These are phyloP conservation scores for Dermatemys mawii DNA, from an alignment of 2,113 vertebrate genomes.

Conservation along the genomic window DNA sequence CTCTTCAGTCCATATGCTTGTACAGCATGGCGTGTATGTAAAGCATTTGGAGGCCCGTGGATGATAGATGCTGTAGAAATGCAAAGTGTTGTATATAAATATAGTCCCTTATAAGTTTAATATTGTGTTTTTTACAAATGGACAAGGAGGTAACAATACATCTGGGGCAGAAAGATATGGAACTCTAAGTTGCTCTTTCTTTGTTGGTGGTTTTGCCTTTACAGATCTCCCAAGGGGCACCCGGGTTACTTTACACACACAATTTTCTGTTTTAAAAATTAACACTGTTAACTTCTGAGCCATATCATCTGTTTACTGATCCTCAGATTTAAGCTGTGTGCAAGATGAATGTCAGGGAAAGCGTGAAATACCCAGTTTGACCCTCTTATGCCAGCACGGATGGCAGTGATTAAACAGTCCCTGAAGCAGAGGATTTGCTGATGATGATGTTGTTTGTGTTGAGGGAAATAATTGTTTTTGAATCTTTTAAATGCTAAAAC, in stretches of 20 bases:
- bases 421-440: not conserved
- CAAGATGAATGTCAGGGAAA: not conserved
- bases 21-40: not conserved
- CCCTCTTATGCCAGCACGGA: rapidly evolving
- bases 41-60: not conserved
- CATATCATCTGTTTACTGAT: not conserved
- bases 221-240: not conserved
- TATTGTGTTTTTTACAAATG: not conserved
- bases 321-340: not conserved
- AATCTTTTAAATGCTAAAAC: not conserved
- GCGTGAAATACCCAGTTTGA: not conserved
- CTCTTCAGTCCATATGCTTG: rapidly evolving
- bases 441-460: not conserved
- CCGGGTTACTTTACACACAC: not conserved
- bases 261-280: not conserved
- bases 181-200: not conserved
- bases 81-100: not conserved
- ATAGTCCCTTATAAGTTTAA: not conserved
- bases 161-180: rapidly evolving
- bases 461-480: not conserved
- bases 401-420: not conserved
- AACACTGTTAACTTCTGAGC: not conserved
- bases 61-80: rapidly evolving
- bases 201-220: not conserved
- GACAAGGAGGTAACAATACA: not conserved